Percentiles rank a stretch among this genome's conserved stretches.
Conservation (phyloP, 2,888 invertebrate genomes). For the Brassicogethes aeneus region DNA sequence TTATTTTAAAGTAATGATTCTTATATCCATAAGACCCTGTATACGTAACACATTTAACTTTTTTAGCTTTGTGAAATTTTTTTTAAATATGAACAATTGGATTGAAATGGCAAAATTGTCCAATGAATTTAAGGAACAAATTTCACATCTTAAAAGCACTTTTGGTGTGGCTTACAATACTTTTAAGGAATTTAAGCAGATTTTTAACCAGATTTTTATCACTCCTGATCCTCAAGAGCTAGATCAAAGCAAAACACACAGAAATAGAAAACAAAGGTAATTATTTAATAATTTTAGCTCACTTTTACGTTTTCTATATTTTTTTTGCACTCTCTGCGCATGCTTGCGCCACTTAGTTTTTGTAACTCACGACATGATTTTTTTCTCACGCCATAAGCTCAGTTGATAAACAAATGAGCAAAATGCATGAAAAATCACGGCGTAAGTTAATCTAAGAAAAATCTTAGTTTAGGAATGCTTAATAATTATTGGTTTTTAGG, state of each 20-base stretch:
- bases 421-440: no score
- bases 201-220: conserved; percentile 80
- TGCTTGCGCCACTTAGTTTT: no score
- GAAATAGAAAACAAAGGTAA: conserved; percentile 55
- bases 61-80: conserved; percentile 84
- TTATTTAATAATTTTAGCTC: conserved; percentile 35
- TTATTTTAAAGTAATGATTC: no score
- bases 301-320: no score
- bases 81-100: conserved; percentile 91
- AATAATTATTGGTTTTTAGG: conserved; percentile 45
- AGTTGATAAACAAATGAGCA: no score
- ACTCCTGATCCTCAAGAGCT: conserved; percentile 47
- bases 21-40: no score
- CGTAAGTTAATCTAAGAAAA: no score
- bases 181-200: conserved; percentile 83
- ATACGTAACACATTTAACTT: no score
- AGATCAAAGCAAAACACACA: conserved; percentile 45
- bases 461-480: no score
- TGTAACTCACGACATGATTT: no score
- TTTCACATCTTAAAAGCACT: conserved; percentile 77
- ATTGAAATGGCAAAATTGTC: conserved; percentile 87
- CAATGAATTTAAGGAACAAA: conserved; percentile 71
- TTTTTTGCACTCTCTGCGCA: no score
- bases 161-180: conserved; percentile 92
- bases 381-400: no score